Conservation (phyloP, 2,797 vertebrate species). For the Paramormyrops hopkinsi region DNA sequence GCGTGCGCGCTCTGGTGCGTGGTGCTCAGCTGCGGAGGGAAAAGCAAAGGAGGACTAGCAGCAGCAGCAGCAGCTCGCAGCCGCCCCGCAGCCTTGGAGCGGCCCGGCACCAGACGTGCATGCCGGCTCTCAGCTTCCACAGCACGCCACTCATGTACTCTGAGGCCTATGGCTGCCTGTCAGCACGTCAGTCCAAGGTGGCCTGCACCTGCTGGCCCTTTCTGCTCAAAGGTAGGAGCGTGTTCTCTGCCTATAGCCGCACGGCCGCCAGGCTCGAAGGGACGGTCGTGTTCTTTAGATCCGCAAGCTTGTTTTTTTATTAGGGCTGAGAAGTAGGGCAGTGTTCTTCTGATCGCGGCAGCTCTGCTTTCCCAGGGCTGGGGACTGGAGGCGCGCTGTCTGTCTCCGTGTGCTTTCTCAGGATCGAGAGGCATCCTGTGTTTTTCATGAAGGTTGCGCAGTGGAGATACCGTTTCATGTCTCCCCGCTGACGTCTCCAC, state of each 20-base stretch:
- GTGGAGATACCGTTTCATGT: not conserved
- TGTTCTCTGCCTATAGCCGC: not conserved
- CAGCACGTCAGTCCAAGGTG: slow-evolving; percentile 25
- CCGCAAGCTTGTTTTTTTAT: not conserved
- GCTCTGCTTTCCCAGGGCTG: not conserved
- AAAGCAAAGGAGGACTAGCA: slow-evolving; percentile 14
- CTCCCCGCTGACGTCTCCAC: not conserved
- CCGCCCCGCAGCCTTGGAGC: not conserved
- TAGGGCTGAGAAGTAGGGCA: not conserved
- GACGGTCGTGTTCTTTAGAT: not conserved
- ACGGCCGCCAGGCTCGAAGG: not conserved
- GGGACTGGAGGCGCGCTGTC: not conserved
- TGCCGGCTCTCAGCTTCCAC: not conserved
- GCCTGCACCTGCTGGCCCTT: slow-evolving; percentile 38
- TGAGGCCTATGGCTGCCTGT: slow-evolving; percentile 31
- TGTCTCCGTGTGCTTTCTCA: not conserved
- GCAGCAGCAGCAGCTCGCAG: not conserved
- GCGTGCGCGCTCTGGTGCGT: not conserved
- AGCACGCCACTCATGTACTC: slow-evolving; percentile 28
- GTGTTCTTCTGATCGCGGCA: not conserved
- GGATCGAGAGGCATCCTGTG: not conserved
- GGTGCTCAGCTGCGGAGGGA: not conserved
- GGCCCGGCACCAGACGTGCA: not conserved
- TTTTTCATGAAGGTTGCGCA: not conserved
- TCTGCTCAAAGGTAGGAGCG: slow-evolving; percentile 32